phyloP scores from a whole-genome alignment of 2,888 invertebrate genomes.

The Sericinus montela region DNA sequence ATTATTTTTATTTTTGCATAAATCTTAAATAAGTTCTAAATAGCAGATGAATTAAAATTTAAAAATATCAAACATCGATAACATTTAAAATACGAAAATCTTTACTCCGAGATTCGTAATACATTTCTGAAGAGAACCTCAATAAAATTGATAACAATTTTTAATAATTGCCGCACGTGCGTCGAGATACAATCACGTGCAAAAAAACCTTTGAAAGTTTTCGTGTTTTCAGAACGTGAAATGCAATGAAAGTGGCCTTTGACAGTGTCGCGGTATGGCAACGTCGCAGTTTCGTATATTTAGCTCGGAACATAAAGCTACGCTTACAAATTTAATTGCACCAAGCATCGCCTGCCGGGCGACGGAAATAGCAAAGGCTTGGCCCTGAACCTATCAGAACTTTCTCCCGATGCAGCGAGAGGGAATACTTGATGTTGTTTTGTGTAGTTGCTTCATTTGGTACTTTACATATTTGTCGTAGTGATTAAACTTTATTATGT shows the following conservation, averaged over 20 bases:
- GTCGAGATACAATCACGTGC: slow-evolving; percentile 21
- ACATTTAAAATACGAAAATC: too few species aligned
- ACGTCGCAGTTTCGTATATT: slow-evolving; percentile 62
- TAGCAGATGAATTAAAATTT: too few species aligned
- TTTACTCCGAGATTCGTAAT: neutral
- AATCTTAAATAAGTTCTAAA: too few species aligned
- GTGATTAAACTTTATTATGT: too few species aligned
- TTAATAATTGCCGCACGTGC: neutral
- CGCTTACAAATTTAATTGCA: slow-evolving; percentile 77
- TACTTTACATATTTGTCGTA: too few species aligned
- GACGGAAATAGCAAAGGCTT: slow-evolving; percentile 67
- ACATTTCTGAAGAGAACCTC: neutral
- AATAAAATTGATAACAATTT: neutral
- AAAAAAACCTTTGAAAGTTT: slow-evolving; percentile 27
- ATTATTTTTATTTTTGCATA: too few species aligned
- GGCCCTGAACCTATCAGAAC: slow-evolving; percentile 76
- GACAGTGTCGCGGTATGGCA: slow-evolving; percentile 42
- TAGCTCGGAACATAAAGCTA: slow-evolving; percentile 67
- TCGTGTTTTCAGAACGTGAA: slow-evolving; percentile 28
- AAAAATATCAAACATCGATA: too few species aligned
- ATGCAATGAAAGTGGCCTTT: slow-evolving; percentile 41
- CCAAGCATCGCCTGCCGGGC: slow-evolving; percentile 71
- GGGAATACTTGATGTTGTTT: slow-evolving; percentile 4
- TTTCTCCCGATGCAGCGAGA: slow-evolving; percentile 43
- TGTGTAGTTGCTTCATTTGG: too few species aligned